Conservation (phyloP, 2,888 invertebrate species). For the Ganaspis brasiliensis region DNA sequence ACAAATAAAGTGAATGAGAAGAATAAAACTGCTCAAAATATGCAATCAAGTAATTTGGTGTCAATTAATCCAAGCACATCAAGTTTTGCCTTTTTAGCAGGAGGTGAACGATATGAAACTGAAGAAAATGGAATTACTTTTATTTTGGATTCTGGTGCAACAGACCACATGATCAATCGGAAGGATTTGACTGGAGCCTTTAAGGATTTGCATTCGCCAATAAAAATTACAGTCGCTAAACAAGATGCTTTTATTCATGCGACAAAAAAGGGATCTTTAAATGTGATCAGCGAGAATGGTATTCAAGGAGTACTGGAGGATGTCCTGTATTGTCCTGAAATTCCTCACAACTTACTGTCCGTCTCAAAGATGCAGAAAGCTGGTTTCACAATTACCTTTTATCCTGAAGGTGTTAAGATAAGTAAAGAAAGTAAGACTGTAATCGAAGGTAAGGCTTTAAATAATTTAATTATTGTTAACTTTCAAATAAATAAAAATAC, state of each 20-base stretch:
- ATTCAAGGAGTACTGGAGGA: slow-evolving; percentile 58
- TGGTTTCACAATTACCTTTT: slow-evolving; percentile 69
- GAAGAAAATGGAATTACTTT: neutral
- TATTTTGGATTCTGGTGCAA: slow-evolving; percentile 43
- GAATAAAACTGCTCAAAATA: slow-evolving; percentile 29
- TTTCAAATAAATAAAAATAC: neutral
- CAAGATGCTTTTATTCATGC: slow-evolving; percentile 66
- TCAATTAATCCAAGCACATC: neutral
- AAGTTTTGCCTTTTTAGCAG: slow-evolving; percentile 46
- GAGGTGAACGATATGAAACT: neutral
- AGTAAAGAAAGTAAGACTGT: slow-evolving; percentile 60
- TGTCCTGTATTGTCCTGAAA: slow-evolving; percentile 70
- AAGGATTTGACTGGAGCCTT: slow-evolving; percentile 44
- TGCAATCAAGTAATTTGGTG: neutral
- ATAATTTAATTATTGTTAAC: slow-evolving; percentile 54
- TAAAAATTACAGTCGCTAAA: slow-evolving; percentile 67
- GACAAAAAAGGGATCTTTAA: slow-evolving; percentile 68
- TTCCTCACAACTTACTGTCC: slow-evolving; percentile 70
- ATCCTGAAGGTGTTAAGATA: slow-evolving; percentile 65
- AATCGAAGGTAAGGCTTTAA: slow-evolving; percentile 63
- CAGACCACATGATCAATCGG: slow-evolving; percentile 57
- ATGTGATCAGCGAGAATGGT: slow-evolving; percentile 66
- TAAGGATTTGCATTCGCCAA: slow-evolving; percentile 40
- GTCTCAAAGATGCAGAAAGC: slow-evolving; percentile 66
- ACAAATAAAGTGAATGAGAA: neutral